These are phyloP conservation scores for Sinotaia quadrata DNA, from an alignment of 2,888 invertebrate genomes.

Conservation along the genomic window DNA sequence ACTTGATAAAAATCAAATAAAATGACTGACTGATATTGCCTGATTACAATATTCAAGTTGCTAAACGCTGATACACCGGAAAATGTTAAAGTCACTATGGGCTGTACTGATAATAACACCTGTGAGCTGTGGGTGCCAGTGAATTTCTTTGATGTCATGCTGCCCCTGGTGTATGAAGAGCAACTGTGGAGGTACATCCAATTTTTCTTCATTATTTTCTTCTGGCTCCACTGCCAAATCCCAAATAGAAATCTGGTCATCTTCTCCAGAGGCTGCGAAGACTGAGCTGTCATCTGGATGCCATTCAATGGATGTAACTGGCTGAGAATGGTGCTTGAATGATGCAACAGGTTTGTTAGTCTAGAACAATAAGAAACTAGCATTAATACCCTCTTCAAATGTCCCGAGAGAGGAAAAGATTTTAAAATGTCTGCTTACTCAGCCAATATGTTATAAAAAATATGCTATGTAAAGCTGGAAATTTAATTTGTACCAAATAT, in stretches of 20 bases:
- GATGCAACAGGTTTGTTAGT: constrained; percentile 84
- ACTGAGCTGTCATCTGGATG: constrained; percentile 93
- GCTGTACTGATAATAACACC: constrained; percentile 95
- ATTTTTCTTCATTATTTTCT: constrained; percentile 41
- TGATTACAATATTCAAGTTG: not conserved
- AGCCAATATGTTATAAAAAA: too few relatives aligned
- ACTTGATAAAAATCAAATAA: too few relatives aligned
- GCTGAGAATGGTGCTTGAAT: constrained; percentile 94
- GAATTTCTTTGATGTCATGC: constrained; percentile 96
- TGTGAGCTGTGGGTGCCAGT: constrained; percentile 97
- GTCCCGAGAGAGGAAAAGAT: too few relatives aligned
- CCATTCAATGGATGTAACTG: constrained; percentile 98
- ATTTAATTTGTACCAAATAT: too few relatives aligned
- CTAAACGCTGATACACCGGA: constrained; percentile 95
- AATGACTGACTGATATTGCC: too few relatives aligned
- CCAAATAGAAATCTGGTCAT: constrained; percentile 97
- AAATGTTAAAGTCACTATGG: constrained; percentile 95
- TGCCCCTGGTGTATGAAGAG: constrained; percentile 99
- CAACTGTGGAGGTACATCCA: constrained; percentile 86
- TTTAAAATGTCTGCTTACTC: too few relatives aligned
- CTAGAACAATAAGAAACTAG: constrained; percentile 65
- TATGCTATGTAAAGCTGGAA: too few relatives aligned
- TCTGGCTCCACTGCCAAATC: constrained; percentile 79
- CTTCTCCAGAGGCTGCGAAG: constrained; percentile 92
- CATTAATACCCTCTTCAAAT: too few relatives aligned